These are phyloP conservation scores for Gallinago media DNA, from an alignment of 2,113 vertebrate species.

Conservation along the genomic window DNA sequence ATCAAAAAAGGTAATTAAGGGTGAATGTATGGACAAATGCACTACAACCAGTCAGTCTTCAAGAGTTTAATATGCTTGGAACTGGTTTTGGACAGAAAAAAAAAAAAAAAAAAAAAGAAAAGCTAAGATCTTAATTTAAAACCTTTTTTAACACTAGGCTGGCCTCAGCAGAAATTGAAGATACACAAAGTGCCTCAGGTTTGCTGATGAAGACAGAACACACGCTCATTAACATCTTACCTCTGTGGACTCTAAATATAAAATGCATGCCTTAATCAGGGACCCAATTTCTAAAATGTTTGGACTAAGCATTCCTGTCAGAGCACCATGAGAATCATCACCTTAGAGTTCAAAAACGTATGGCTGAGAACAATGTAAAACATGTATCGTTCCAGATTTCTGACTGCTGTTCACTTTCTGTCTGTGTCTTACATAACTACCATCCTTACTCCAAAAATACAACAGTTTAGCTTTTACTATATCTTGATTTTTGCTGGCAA, in stretches of 20 bases:
- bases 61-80: background rate
- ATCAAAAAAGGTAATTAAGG: background rate
- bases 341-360: background rate
- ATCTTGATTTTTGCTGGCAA: background rate
- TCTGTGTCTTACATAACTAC: background rate
- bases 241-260: background rate
- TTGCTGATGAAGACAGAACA: background rate
- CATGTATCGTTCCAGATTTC: rapidly evolving
- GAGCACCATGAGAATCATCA: background rate
- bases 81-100: background rate
- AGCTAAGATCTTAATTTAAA: background rate
- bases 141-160: background rate
- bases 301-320: background rate
- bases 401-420: background rate
- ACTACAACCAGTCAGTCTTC: background rate
- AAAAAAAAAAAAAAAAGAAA: background rate
- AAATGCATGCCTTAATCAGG: background rate
- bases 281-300: background rate
- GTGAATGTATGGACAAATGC: background rate
- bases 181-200: background rate
- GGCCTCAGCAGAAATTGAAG: background rate
- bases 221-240: background rate
- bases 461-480: background rate
- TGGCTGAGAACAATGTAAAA: background rate
- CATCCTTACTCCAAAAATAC: background rate